These are phyloP conservation scores for Lithosia quadra DNA, from an alignment of 2,888 invertebrate genomes.

Conservation along the genomic window DNA sequence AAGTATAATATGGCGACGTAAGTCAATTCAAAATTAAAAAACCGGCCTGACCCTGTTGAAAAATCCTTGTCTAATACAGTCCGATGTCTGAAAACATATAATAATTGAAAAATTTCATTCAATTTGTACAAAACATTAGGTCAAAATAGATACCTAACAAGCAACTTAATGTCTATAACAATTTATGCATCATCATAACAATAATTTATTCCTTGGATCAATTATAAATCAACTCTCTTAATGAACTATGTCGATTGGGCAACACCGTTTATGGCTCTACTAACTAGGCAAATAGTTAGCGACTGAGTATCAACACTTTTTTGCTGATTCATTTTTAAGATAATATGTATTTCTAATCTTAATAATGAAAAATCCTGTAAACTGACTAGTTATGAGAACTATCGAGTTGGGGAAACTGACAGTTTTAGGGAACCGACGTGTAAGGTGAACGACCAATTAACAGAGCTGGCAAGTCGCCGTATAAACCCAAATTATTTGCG, in stretches of 20 bases:
- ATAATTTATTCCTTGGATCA: conserved; percentile 33
- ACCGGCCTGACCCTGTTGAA: no score
- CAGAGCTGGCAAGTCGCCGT: no score
- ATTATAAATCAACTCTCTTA: conserved; percentile 34
- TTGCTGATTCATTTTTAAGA: no score
- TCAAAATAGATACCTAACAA: neutral
- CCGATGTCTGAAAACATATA: no score
- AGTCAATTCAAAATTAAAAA: no score
- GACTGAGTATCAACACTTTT: neutral
- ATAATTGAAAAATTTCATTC: neutral
- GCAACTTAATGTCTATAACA: neutral
- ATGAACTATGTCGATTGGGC: conserved; percentile 28
- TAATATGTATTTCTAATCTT: neutral
- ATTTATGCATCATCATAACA: conserved; percentile 21
- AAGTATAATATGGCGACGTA: no score
- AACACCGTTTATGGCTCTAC: neutral
- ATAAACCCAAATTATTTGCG: neutral
- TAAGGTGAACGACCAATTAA: no score
- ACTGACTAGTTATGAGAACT: neutral
- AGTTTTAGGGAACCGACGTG: no score
- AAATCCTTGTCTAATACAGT: no score
- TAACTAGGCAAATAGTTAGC: conserved; percentile 5
- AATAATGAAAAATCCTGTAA: neutral
- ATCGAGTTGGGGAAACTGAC: neutral
- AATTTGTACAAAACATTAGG: neutral